Base-by-base conservation (phyloP, 2,797 vertebrate species). In the Peromyscus eremicus region DNA sequence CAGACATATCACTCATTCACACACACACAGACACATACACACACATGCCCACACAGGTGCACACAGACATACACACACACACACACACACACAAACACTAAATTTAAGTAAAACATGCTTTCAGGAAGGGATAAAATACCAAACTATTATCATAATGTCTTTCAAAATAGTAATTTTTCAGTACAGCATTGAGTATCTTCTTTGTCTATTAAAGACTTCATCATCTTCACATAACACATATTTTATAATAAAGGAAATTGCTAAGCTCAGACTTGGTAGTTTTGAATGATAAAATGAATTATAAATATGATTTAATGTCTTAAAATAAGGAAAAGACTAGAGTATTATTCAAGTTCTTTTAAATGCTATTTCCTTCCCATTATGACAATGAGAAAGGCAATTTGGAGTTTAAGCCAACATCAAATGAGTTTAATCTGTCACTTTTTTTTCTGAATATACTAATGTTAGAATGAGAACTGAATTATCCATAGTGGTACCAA, bases 141-240 rank as follows among this genome's bases (percentile, higher is more conserved):
- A 94, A 57, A 6, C 1, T 5, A 91, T 70, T 92, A 92, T 92
- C 4, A 6, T 66, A 79, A 79, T 81, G 34, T 3, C 75, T 43
- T 79, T 89, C 93, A 55, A 84, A 64, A 83, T 87, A 82, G 6
- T 4, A 96, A 93, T 94, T 77, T 73, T 73, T 60, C 2, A 96
- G 62, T 66, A 29, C 91, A 66, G 23, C 4, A 57, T 79, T 83
- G 95, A 66, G 29, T 13, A 76, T 43, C 21, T 62, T 91, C 16
- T 93, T 90, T 88, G 79, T 81, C 27, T 2, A 92, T 82, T 73
- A 66, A 83, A 82, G 4, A 79, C 87, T 94, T 93, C 17, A 66
- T 40, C 29, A 12, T 82, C 6, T 34, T 23, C 75, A 68, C 3
- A 46, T 92, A 81, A 29, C 21, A 60, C 2, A 55, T 68, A 29